Conservation (phyloP, 2,113 vertebrate species). For the Thunnus thynnus region DNA sequence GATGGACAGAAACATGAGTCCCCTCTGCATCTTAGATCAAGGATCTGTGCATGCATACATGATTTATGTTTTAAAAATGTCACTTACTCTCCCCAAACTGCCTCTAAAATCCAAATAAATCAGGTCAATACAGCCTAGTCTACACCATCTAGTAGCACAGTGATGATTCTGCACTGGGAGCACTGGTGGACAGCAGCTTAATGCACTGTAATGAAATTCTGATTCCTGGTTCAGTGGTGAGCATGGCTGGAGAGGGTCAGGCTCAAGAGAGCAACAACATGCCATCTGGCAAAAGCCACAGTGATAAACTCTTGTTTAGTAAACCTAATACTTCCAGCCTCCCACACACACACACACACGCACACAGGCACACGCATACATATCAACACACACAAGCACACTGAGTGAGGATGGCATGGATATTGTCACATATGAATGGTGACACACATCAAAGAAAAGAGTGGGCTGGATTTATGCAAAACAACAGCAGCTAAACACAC, state of each 20-base stretch:
- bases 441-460: conserved; percentile 49
- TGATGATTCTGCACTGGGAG: background rate
- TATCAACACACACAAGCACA: conserved; percentile 7
- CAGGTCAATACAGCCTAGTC: background rate
- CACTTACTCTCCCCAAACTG: background rate
- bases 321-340: conserved; percentile 13
- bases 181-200: background rate
- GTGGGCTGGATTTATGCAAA: conserved; percentile 63
- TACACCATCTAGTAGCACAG: background rate
- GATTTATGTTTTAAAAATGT: too few relatives aligned
- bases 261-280: conserved; percentile 23
- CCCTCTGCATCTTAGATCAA: too few relatives aligned
- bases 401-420: conserved; percentile 11
- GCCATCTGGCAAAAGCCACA: conserved; percentile 19
- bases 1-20: too few relatives aligned
- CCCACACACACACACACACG: conserved; percentile 21
- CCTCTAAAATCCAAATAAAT: background rate
- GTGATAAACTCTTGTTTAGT: conserved; percentile 56
- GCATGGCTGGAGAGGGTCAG: background rate
- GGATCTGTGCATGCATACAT: too few relatives aligned
- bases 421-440: conserved; percentile 39
- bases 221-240: background rate
- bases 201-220: conserved; percentile 3
- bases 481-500: conserved; percentile 48
- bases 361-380: background rate